Evolutionary conservation across 2,113 vertebrate species (phyloP).

Genomic region (Delphinapterus leucas): DNA sequence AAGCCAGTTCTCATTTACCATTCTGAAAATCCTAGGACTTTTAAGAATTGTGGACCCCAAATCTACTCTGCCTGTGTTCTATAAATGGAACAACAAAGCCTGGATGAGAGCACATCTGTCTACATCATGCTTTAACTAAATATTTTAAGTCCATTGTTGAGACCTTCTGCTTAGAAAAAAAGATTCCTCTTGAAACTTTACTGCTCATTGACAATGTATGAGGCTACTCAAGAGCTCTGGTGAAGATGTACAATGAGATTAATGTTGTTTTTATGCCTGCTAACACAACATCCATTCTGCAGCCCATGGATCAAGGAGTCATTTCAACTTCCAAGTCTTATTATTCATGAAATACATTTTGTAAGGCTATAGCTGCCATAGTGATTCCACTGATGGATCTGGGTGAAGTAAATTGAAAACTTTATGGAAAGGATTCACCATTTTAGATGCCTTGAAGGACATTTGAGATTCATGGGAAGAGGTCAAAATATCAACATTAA

Average conservation of each 20-base stretch:
- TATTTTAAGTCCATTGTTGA: background rate
- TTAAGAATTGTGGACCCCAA: background rate
- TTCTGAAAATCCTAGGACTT: background rate
- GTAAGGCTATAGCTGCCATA: background rate
- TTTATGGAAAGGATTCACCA: background rate
- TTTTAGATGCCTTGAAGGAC: background rate
- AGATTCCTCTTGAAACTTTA: background rate
- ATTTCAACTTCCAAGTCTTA: background rate
- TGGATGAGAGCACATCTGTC: background rate
- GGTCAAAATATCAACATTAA: background rate
- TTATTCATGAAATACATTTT: background rate
- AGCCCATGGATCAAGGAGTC: background rate
- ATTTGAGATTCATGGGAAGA: background rate
- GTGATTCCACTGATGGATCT: background rate
- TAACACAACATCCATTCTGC: background rate
- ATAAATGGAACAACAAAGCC: background rate
- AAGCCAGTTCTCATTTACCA: background rate
- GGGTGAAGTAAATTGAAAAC: background rate
- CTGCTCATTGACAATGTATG: background rate
- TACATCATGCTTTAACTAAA: background rate
- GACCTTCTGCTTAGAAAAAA: background rate
- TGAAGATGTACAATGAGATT: background rate
- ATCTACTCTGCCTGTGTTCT: background rate
- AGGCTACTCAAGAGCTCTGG: background rate
- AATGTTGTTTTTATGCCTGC: background rate